Evolutionary conservation across 2,113 vertebrate species (phyloP).

Genomic region (Crotalus tigris): DNA sequence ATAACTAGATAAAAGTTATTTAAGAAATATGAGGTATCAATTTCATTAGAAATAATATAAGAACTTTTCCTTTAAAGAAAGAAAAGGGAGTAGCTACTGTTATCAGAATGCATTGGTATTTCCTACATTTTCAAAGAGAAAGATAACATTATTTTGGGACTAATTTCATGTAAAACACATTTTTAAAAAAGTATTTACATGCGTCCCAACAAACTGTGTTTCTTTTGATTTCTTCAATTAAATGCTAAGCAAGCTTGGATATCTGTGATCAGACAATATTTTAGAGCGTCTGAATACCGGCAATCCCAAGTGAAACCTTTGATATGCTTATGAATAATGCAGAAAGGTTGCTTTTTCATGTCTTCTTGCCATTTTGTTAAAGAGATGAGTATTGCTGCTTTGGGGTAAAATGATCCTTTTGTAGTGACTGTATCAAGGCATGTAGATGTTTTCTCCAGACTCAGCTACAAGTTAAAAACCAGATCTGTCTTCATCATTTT

Average conservation of each 20-base stretch:
- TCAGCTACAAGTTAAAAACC: background rate
- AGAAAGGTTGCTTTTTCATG: background rate
- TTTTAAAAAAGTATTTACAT: background rate
- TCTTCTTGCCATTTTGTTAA: background rate
- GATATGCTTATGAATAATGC: background rate
- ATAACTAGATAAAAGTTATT: background rate
- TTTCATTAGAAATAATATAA: background rate
- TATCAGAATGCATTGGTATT: background rate
- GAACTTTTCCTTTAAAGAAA: background rate
- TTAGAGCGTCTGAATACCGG: background rate
- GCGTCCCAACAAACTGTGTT: background rate
- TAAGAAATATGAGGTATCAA: background rate
- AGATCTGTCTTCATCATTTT: background rate
- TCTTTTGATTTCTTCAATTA: background rate
- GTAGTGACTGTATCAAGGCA: background rate
- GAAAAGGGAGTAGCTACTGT: background rate
- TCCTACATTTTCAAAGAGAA: background rate
- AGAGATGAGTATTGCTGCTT: background rate
- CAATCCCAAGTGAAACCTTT: background rate
- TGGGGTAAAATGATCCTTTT: background rate
- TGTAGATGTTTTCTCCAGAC: background rate
- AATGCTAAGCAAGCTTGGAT: background rate
- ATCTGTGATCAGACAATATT: conserved; percentile 7
- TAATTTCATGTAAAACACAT: background rate
- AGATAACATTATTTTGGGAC: background rate